Base-by-base conservation (phyloP, 2,113 vertebrate species). In the Lampris megalopsis region DNA sequence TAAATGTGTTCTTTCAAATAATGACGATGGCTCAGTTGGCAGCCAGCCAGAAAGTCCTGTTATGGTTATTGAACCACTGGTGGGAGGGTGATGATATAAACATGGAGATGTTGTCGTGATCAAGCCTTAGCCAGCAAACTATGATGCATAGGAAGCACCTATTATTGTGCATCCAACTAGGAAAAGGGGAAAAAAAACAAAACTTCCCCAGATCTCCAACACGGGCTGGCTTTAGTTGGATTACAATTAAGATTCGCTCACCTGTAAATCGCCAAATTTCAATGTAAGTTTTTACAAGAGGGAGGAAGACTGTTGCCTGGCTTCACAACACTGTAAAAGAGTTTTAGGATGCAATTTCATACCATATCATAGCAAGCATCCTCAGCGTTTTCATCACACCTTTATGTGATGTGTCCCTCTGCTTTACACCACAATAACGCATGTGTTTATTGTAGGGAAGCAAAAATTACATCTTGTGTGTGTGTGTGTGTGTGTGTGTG, bases 401-500 rank as follows among this genome's bases (percentile, higher is more conserved):
- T 91, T 87, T 90, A 85, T 71, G 63, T 64, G 86, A 63, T 36
- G 68, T 7, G 67, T 36, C 67, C 40, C 75, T 73, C 69, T 10
- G 66, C 81, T 69, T 48, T 91, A 78, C 81, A 86, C 90, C 89
- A 92, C 78, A 67, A 59, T 82, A 83, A 87, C 86, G 85, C 89
- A 41, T 79, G 63, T 86, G 77, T 91, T 88, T 91, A 87, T 87
- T 77, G 81, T 80, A 48, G 1, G 4, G 52, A 38, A 2, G 69
- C 62, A 4, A 47, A 83, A 81, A 82, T 77, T 45, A 63, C 60
- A 35, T 6, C n/a, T 0, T 61, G 45, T 52, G 37, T 13, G 38
- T 63, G 38, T 52, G 48, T 52, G 47, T 41, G 54, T 57, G 49
- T 50, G 49, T 50, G 49, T 60, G 54, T 57, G n/a, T 42, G 56